Conservation (phyloP, 2,888 invertebrate genomes). For the Pantelozetes paolii region DNA sequence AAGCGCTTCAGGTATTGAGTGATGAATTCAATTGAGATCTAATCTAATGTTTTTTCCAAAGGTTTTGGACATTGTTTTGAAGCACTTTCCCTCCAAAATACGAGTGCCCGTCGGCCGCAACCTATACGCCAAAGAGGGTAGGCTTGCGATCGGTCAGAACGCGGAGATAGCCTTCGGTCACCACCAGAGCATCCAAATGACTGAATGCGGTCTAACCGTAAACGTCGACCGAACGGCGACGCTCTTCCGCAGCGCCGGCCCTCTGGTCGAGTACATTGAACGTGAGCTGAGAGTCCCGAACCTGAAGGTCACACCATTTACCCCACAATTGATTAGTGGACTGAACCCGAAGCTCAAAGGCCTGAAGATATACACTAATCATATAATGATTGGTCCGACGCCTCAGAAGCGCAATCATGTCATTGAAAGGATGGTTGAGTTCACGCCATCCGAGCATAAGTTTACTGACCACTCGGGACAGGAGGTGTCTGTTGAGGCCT, state of each 20-base stretch:
- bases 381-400: neutral
- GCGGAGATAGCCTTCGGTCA: neutral
- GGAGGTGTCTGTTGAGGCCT: neutral
- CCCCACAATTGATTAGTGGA: neutral
- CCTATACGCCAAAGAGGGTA: neutral
- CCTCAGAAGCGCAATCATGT: neutral
- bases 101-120: neutral
- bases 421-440: neutral
- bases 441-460: neutral
- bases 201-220: neutral
- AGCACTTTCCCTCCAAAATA: no score
- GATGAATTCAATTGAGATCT: no score
- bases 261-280: neutral
- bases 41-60: no score
- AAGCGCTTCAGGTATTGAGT: neutral
- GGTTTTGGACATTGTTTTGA: neutral
- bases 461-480: neutral
- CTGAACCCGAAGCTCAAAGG: neutral
- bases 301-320: neutral
- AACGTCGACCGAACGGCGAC: neutral
- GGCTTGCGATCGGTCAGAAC: neutral
- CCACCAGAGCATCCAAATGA: neutral
- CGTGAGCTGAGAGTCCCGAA: neutral
- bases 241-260: neutral
- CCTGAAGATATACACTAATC: neutral